Evolutionary conservation across 2,888 invertebrate genomes (phyloP), one percentile per base, ranked within the genome.

Genomic region (Oligia strigilis): DNA sequence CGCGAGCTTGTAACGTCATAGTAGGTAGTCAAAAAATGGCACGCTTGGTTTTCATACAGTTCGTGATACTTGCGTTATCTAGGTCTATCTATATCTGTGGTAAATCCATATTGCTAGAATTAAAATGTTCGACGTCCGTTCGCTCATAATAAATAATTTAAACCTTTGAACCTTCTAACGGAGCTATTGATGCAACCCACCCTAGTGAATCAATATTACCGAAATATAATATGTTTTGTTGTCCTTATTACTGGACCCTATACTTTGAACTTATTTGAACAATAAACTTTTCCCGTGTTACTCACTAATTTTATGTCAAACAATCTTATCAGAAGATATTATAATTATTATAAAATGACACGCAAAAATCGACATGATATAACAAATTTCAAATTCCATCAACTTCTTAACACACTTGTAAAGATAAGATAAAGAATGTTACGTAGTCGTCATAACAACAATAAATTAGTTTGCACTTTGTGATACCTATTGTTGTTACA

Each of bases 371-470:
- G 5, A 64, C 62, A 43, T 29, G 36, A 71, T 2, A 64, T 11
- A 23, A 69, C 40, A 29, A 67, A 29, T 19, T 36, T 58, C 6
- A 8, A 40, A 40, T 40, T 40, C 36, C 4, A 4, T 52, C 13
- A 72, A 81, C 49, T 43, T 52, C 19, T 13, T 62, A 46, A 4
- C 29, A 23, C 43, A 40, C 11, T 80, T 46, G 19, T 46, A 29
- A 9, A 52, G 64, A 70, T 82, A 80, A 72, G 82, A 70, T 81
- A 81, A 72, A 70, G 13, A 60, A 55, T 69, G n/a, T 74, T 71
- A 74, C 29, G 29, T 65, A 69, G n/a, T n/a, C n/a, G 17, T 49
- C 4, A 62, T 1, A 49, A 40, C 11, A 83, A 43, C 60, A 55
- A 75, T 14, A 4, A 49, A 81, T 43, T 14, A 46, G 11, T 29